Conservation (phyloP, 2,113 vertebrate genomes). For the Archocentrus centrarchus region DNA sequence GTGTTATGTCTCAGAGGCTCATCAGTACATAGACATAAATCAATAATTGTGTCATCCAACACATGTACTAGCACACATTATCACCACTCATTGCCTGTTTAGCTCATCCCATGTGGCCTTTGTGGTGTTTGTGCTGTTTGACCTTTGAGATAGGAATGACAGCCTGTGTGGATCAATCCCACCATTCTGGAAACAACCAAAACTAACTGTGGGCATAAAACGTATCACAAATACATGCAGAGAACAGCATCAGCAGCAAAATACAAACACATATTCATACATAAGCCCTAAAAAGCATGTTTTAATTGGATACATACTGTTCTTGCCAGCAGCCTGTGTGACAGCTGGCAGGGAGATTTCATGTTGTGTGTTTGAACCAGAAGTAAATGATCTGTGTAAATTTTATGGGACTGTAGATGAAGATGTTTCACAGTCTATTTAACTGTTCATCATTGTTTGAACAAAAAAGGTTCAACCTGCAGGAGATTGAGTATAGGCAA, state of each 20-base stretch:
- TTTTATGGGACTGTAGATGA: conserved; percentile 68
- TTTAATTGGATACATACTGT: conserved; percentile 27
- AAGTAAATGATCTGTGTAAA: conserved; percentile 77
- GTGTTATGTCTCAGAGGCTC: conserved; percentile 2
- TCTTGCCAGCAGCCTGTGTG: conserved; percentile 52
- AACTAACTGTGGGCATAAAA: background rate
- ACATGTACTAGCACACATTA: conserved; percentile 15
- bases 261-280: conserved; percentile 28
- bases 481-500: conserved; percentile 49
- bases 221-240: background rate
- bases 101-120: background rate
- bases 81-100: background rate
- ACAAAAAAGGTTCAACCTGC: conserved; percentile 49
- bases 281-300: background rate
- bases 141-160: conserved; percentile 29
- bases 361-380: conserved; percentile 40
- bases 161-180: conserved; percentile 27
- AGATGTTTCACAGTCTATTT: conserved; percentile 76
- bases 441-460: conserved; percentile 65
- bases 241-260: conserved; percentile 20
- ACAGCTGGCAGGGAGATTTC: conserved; percentile 55
- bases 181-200: background rate
- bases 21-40: conserved; percentile 19
- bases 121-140: conserved; percentile 15
- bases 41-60: conserved; percentile 28